Base-by-base conservation (phyloP, 2,888 invertebrate genomes). In the Netelia virgata region DNA sequence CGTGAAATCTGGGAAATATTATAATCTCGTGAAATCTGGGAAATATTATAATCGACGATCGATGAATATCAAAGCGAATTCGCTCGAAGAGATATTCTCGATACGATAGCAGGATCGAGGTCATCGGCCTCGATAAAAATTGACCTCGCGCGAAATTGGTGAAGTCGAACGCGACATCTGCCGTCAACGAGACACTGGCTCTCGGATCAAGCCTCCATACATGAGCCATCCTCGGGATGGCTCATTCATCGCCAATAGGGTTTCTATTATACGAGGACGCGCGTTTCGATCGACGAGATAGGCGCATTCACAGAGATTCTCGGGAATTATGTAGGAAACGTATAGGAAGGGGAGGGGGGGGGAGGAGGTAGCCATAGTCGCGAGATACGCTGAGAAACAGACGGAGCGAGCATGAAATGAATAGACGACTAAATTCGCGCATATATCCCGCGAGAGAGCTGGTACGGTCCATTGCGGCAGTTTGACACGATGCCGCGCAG, bases 391-490 rank as follows among this genome's bases (percentile, higher is more conserved):
- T 18, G 10, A 47, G 57, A 75, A 63, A 68, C 64, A 36, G 20
- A 75, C 41, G 47, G 78, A 36, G 57, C 73, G 64, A 64, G 59
- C 66, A 63, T 61, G 73, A 57, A 47, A 79, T 78, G 78, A 83
- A 83, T 83, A 79, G 79, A 75, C 83, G 64, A 57, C 64, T 64
- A 64, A 79, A 79, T 79, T 78, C 79, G 74, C 69, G 83, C 6
- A 53, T 55, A 75, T 72, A 75, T 79, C 47, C 47, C 70, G 70
- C 50, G 75, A 55, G 53, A 77, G 66, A 50, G 50, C 23, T 63
- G 8, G 61, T 28, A 28, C 18, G 63, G 75, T 41, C 64, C 41
- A 18, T 11, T 0, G 64, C 10, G 20, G 53, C 11, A 63, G 50
- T 53, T 53, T 53, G 64, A 20, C 16, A 64, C 18, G 75, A 41